These are phyloP conservation scores for Lepidocyrtinus sp. DNA, from an alignment of 2,888 invertebrate species.

Conservation along the genomic window DNA sequence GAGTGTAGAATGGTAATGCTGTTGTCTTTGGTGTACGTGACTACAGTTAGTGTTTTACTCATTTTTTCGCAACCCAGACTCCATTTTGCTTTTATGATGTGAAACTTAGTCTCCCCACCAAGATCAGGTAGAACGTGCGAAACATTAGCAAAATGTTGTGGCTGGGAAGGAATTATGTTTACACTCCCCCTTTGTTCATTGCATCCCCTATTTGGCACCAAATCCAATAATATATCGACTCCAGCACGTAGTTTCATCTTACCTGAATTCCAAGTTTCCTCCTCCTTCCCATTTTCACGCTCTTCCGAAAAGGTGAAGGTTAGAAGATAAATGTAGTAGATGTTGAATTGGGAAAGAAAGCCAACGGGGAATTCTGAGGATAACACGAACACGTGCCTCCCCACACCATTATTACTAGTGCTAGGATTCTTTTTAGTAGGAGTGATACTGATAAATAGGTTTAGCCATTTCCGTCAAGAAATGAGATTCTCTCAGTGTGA, in stretches of 20 bases:
- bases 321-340: constrained; percentile 18
- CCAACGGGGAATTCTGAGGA: constrained; percentile 9
- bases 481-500: not conserved
- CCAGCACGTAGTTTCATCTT: not conserved
- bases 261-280: not conserved
- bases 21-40: constrained; percentile 36
- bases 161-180: not conserved
- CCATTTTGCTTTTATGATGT: not conserved
- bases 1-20: constrained; percentile 27
- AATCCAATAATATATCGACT: not conserved
- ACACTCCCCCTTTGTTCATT: not conserved
- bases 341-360: constrained; percentile 5
- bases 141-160: constrained; percentile 27
- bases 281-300: constrained; percentile 7
- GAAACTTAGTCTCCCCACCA: constrained; percentile 16
- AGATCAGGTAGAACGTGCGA: constrained; percentile 40
- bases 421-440: not conserved
- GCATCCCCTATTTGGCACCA: not conserved
- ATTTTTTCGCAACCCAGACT: not conserved
- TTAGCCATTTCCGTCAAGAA: not conserved
- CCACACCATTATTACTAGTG: too few species aligned
- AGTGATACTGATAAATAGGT: not conserved
- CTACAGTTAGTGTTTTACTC: constrained; percentile 38
- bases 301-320: constrained; percentile 35
- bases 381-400: constrained; percentile 1